These are phyloP conservation scores for Dugesia japonica DNA, from an alignment of 2,888 invertebrate genomes.

Conservation along the genomic window DNA sequence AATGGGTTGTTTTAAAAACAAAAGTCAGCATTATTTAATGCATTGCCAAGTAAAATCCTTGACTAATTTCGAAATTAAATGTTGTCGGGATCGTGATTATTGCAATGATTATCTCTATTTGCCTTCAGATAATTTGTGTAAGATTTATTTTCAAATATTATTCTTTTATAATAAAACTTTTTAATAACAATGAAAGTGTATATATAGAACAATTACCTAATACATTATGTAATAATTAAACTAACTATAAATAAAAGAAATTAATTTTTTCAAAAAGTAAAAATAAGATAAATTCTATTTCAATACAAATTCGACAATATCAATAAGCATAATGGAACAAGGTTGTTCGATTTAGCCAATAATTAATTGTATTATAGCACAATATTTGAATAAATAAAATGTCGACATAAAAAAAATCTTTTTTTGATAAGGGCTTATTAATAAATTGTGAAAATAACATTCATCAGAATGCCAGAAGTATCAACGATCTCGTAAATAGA, in stretches of 20 bases:
- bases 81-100: not conserved
- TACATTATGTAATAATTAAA: too few relatives aligned
- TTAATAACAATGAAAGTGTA: too few relatives aligned
- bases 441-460: not conserved
- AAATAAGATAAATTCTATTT: too few relatives aligned
- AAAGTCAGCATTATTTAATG: not conserved
- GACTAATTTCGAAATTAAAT: not conserved
- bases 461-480: not conserved
- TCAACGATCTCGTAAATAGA: conserved; percentile 20
- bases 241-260: too few relatives aligned
- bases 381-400: not conserved
- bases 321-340: too few relatives aligned
- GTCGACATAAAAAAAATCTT: not conserved
- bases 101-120: not conserved
- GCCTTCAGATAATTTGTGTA: not conserved
- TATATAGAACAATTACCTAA: too few relatives aligned
- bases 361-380: conserved; percentile 8
- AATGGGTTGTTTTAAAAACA: not conserved
- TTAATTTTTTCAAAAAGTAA: too few relatives aligned
- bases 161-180: too few relatives aligned
- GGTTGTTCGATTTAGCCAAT: not conserved
- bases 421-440: conserved; percentile 10
- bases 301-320: too few relatives aligned
- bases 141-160: too few relatives aligned
- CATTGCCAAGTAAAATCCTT: not conserved